Conservation (phyloP, 2,888 invertebrate species). For the Agonopterix alstromeriana region DNA sequence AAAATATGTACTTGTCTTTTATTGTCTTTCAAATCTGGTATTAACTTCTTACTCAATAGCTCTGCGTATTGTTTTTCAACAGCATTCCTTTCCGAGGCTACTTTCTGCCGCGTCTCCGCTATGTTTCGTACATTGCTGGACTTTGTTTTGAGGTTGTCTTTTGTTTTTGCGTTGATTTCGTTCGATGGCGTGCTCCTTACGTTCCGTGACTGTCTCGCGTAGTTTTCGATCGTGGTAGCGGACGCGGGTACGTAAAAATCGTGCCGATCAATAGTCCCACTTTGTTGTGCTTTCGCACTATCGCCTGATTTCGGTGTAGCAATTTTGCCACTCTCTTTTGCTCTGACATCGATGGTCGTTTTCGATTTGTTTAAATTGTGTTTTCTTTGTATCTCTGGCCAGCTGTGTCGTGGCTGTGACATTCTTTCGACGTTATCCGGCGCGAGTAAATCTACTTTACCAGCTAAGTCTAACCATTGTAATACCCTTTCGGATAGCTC, state of each 20-base stretch:
- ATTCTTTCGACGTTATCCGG: conserved; percentile 50
- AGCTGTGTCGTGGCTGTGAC: conserved; percentile 60
- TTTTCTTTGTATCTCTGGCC: conserved; percentile 57
- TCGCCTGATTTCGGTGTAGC: conserved; percentile 36
- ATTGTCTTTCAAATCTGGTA: conserved; percentile 54
- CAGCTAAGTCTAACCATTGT: conserved; percentile 87
- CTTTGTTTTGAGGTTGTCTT: conserved; percentile 42
- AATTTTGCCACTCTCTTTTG: conserved; percentile 35
- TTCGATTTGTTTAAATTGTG: conserved; percentile 49
- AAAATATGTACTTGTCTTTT: conserved; percentile 85
- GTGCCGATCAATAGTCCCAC: conserved; percentile 56
- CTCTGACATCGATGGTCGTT: conserved; percentile 47
- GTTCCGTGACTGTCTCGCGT: conserved; percentile 70
- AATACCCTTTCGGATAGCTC: conserved; percentile 83
- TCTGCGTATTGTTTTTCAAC: conserved; percentile 65
- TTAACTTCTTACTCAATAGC: conserved; percentile 56
- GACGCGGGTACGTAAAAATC: conserved; percentile 64
- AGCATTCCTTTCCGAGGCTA: conserved; percentile 48
- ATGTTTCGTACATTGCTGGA: conserved; percentile 45
- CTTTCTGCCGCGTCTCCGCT: conserved; percentile 54
- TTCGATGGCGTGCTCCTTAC: conserved; percentile 50
- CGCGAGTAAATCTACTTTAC: conserved; percentile 68
- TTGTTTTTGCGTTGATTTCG: conserved; percentile 29
- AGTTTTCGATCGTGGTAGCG: conserved; percentile 68
- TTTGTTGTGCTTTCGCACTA: conserved; percentile 48